These are phyloP conservation scores for Pterophyllum scalare DNA, from an alignment of 2,113 vertebrate species.

Conservation along the genomic window DNA sequence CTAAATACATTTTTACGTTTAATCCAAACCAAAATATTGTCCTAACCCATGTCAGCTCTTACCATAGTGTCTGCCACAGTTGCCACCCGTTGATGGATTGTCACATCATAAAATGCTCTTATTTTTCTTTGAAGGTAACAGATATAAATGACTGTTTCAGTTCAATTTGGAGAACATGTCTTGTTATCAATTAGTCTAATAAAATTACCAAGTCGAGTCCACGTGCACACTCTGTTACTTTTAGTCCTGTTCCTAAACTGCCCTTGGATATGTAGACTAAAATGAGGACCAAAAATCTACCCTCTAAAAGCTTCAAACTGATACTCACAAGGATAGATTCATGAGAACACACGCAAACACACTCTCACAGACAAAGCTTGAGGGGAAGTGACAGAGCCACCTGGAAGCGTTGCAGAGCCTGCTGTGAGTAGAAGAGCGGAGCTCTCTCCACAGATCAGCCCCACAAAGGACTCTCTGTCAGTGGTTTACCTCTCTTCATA, in stretches of 20 bases:
- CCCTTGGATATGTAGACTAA: background rate
- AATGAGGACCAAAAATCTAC: background rate
- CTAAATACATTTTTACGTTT: background rate
- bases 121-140: background rate
- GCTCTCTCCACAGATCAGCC: slow-evolving; percentile 50
- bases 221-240: background rate
- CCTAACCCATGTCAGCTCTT: background rate
- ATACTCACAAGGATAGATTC: slow-evolving; percentile 29
- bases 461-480: slow-evolving; percentile 58
- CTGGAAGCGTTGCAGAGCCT: slow-evolving; percentile 47
- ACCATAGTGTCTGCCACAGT: too few relatives aligned
- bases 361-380: slow-evolving; percentile 57
- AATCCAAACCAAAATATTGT: background rate
- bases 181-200: background rate
- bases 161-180: background rate
- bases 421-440: slow-evolving; percentile 52
- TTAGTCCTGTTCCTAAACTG: background rate
- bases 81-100: background rate
- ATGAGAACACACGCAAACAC: slow-evolving; percentile 12
- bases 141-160: background rate
- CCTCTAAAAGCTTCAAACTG: slow-evolving; percentile 12
- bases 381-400: slow-evolving; percentile 67
- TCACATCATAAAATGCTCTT: background rate
- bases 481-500: slow-evolving; percentile 61
- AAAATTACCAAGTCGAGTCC: background rate